Evolutionary conservation across 2,888 invertebrate genomes (phyloP).

Genomic region (Eristalinus sepulchralis): DNA sequence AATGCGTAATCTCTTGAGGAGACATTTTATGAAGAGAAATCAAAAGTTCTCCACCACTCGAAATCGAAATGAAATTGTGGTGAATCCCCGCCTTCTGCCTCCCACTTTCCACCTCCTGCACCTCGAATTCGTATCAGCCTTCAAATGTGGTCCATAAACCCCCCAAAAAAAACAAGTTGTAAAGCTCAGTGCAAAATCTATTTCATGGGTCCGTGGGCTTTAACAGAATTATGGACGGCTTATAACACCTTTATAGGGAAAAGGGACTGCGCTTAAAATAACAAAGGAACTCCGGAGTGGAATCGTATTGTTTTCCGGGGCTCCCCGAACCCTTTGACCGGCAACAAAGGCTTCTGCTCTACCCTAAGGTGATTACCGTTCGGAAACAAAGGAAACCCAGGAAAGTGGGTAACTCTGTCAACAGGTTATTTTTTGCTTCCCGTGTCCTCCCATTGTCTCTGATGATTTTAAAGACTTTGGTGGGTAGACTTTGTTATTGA

Average conservation of each 20-base stretch:
- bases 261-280: not conserved
- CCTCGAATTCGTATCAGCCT: not conserved
- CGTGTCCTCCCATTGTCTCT: not conserved
- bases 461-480: not conserved
- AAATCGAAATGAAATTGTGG: not conserved
- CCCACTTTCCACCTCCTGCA: too few relatives aligned
- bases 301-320: not conserved
- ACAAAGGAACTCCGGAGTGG: not conserved
- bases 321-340: not conserved
- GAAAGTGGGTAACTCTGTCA: not conserved
- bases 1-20: not conserved
- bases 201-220: slow-evolving; percentile 11
- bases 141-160: not conserved
- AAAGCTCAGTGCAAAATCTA: slow-evolving; percentile 6
- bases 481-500: not conserved
- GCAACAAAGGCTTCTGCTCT: not conserved
- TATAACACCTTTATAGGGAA: slow-evolving; percentile 24
- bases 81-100: not conserved
- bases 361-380: not conserved
- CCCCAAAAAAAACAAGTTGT: slow-evolving; percentile 6
- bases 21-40: slow-evolving; percentile 4
- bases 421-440: not conserved
- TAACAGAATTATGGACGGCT: slow-evolving; percentile 13
- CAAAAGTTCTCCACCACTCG: slow-evolving; percentile 1
- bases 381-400: not conserved